Base-by-base conservation (phyloP, 1,140 invertebrate species). In the Bombus superbus region DNA sequence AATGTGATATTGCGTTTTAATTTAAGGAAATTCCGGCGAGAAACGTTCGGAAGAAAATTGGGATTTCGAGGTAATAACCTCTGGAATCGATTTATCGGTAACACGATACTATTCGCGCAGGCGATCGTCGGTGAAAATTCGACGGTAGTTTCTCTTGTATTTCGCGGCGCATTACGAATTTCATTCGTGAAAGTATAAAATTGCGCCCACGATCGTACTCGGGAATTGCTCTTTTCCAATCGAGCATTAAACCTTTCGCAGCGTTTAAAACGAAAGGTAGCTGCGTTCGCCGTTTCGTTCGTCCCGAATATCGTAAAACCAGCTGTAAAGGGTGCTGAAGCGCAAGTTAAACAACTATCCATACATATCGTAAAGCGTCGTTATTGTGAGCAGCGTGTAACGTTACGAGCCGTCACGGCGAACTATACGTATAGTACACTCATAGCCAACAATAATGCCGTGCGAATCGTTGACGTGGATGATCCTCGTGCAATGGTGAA, bases 281-380 rank as follows among this genome's bases (percentile, higher is more conserved):
- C 32, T 5, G 47, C 47, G 47, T 53, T 5, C 28, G 2, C 18
- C 42, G 59, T 0, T n/a, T 32, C 28, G 28, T 32, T n/a, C 59
- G 38, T 64, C 38, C 59, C 75, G 57, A 77, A 64, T 59, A 59
- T 47, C 40, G 53, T 59, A 73, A 81, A 62, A 73, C 38, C 53
- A 28, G 76, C 28, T 66, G 82, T 57, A 66, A 81, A 80, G 75
- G 72, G 79, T 73, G 84, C 81, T 89, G 72, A 87, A 92, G 90
- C 91, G 93, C 91, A 91, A 93, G 88, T 91, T 89, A 92, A 93
- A 94, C 92, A 93, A 89, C 89, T 90, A 92, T 93, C 92, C 91
- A 92, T 92, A 93, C 91, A 91, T 92, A 92, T 92, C 85, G 81
- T 78, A 87, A 87, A 87, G 87, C 66, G 71, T 85, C 79, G 87